Evolutionary conservation across 2,113 vertebrate species (phyloP).

Genomic region (Trachemys scripta): DNA sequence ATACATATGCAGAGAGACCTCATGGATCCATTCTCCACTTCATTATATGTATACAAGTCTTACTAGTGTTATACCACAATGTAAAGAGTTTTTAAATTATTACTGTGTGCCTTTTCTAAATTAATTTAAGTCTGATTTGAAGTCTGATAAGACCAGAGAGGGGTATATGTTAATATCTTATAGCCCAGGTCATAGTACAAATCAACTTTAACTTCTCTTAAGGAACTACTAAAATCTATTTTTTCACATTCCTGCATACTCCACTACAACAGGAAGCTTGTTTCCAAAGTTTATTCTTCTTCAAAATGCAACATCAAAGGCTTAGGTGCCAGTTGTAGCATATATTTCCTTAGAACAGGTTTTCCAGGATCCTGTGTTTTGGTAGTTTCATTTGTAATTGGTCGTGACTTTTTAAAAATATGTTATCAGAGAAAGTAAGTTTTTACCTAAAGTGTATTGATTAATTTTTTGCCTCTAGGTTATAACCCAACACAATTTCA

Average conservation of each 20-base stretch:
- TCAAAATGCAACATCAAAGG: neutral
- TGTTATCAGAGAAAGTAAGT: neutral
- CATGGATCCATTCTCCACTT: neutral
- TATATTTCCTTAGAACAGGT: neutral
- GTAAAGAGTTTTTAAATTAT: too few relatives aligned
- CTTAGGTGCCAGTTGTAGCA: neutral
- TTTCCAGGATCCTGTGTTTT: neutral
- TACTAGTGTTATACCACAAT: neutral
- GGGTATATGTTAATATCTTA: neutral
- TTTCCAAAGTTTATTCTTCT: neutral
- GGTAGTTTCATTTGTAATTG: neutral
- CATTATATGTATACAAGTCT: neutral
- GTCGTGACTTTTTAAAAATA: neutral
- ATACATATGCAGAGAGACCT: neutral
- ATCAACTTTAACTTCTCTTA: neutral
- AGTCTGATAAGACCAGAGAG: neutral
- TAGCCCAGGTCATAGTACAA: fast-evolving
- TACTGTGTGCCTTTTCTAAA: neutral
- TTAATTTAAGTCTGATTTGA: neutral
- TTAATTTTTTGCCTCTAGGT: neutral
- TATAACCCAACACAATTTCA: neutral
- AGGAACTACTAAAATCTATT: neutral
- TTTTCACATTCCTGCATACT: neutral
- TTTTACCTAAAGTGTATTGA: neutral
- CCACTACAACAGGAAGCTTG: neutral